Base-by-base conservation (phyloP, 2,888 invertebrate species). In the Eupeodes latifasciatus region DNA sequence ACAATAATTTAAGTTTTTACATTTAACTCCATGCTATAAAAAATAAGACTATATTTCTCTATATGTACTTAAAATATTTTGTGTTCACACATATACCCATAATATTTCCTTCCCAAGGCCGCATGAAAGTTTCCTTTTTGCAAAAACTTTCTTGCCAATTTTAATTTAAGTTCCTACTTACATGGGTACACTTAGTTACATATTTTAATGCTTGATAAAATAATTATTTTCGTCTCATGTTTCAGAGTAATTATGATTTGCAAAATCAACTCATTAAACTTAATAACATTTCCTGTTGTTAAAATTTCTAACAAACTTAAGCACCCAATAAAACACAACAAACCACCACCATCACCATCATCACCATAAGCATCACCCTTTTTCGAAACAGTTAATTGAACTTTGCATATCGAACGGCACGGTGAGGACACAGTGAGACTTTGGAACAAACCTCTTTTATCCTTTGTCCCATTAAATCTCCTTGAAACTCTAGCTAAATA, bases 401-500 rank as follows among this genome's bases (percentile, higher is more conserved):
- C 67, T 62, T 69, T 62, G 11, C 62, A 12, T n/a, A 40, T 36
- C 59, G 2, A 36, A 0, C 9, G 1, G 27, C 3, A 27, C 27
- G 2, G 27, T 27, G 1, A 5, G 10, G 61, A 16, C 40, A n/a
- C 64, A 19, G n/a, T n/a, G n/a, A 49, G 12, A 0, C 27, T 59
- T 49, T 36, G 27, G 27, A 27, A 3, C 3, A 27, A 27, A 27
- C 27, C 27, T 27, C 27, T 2, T 27, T 27, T 1, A 27, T 27
- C 27, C 27, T 27, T 27, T 27, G 27, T 3, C 27, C 27, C 27
- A 27, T 27, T 27, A 27, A 27, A 69, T 74, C 14, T 55, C 55
- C 57, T 16, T 36, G 34, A 83, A 59, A 61, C 16, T 14, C 14
- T 36, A 19, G 66, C 57, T 55, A 62, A 81, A 62, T 75, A 40